A percentile compares a stretch with the other conserved stretches of the same genome.
These are phyloP conservation scores for Acanthisitta chloris DNA, from an alignment of 2,113 vertebrate species.

Conservation along the genomic window DNA sequence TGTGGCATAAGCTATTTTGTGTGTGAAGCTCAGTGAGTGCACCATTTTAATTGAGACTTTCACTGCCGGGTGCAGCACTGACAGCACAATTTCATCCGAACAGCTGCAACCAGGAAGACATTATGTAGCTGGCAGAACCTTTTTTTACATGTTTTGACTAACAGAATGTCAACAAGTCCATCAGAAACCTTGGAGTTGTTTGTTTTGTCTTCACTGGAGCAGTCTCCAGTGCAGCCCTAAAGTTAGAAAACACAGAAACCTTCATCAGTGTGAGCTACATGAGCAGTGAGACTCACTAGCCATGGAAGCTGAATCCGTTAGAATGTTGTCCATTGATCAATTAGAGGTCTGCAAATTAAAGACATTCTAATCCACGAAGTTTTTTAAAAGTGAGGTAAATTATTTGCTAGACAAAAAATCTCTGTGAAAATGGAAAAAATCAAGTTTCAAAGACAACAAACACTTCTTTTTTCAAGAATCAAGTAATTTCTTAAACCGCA, in stretches of 20 bases:
- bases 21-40: neutral
- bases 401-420: neutral
- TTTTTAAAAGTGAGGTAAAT: neutral
- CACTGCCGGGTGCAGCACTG: neutral
- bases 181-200: slow-evolving; percentile 12
- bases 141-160: slow-evolving; percentile 34
- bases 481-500: neutral
- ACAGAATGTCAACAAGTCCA: slow-evolving; percentile 32
- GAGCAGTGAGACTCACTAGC: neutral
- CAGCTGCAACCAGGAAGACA: slow-evolving; percentile 47
- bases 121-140: slow-evolving; percentile 16
- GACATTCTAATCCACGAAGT: neutral
- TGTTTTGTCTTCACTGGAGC: slow-evolving; percentile 42
- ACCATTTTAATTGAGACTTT: slow-evolving; percentile 50
- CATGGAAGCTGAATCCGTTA: neutral
- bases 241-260: slow-evolving; percentile 28
- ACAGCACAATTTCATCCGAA: slow-evolving; percentile 7
- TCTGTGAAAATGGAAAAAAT: neutral
- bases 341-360: neutral
- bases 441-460: neutral
- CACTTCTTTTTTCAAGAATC: neutral
- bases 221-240: slow-evolving; percentile 27
- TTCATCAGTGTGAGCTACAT: neutral
- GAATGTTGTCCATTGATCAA: neutral
- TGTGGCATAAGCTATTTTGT: neutral